These are phyloP conservation scores for Caenorhabditis zanzibari DNA, from an alignment of 2,888 invertebrate genomes.

Conservation along the genomic window DNA sequence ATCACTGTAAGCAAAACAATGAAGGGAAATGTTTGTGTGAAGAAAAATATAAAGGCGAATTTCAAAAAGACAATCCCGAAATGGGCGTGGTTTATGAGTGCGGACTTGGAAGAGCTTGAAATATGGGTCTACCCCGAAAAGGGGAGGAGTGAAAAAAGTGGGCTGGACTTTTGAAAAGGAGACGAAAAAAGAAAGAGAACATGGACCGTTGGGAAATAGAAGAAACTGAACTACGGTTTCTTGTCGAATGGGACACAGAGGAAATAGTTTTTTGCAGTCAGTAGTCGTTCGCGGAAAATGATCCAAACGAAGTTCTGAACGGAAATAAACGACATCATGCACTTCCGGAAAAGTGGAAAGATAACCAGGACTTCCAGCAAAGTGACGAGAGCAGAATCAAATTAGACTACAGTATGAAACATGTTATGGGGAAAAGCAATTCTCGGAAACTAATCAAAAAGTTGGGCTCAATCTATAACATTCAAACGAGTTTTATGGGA, in stretches of 20 bases:
- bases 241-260: slow-evolving; percentile 24
- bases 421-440: not conserved
- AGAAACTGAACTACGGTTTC: slow-evolving; percentile 34
- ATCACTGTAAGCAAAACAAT: slow-evolving; percentile 17
- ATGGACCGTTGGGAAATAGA: slow-evolving; percentile 24
- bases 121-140: slow-evolving; percentile 20
- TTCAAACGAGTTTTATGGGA: slow-evolving; percentile 7
- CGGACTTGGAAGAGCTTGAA: slow-evolving; percentile 34
- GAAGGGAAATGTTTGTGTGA: slow-evolving; percentile 20
- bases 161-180: slow-evolving; percentile 30
- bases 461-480: slow-evolving; percentile 10
- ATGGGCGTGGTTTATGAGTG: slow-evolving; percentile 40
- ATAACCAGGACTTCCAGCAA: slow-evolving; percentile 7
- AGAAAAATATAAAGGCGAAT: slow-evolving; percentile 31
- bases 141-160: slow-evolving; percentile 29
- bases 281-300: slow-evolving; percentile 40
- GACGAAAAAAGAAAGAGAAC: slow-evolving; percentile 3
- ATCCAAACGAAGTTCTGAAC: slow-evolving; percentile 24
- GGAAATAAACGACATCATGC: slow-evolving; percentile 54
- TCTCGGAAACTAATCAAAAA: slow-evolving; percentile 48
- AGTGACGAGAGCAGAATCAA: slow-evolving; percentile 8
- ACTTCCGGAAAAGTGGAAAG: slow-evolving; percentile 43
- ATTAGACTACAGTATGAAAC: slow-evolving; percentile 11
- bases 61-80: not conserved
- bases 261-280: slow-evolving; percentile 39